Conservation (phyloP, 2,113 vertebrate genomes). For the Raphicerus campestris region DNA sequence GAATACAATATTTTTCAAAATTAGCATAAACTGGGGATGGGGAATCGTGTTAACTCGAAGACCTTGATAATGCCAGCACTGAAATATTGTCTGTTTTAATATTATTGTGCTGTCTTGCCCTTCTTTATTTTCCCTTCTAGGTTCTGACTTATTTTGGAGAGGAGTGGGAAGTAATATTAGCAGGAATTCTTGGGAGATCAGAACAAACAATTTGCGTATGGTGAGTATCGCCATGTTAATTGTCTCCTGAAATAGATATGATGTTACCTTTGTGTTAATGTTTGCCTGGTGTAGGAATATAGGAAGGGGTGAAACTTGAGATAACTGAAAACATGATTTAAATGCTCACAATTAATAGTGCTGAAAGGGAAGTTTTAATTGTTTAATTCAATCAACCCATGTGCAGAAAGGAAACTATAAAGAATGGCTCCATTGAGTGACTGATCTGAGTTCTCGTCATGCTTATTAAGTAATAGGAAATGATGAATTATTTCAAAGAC, state of each 20-base stretch:
- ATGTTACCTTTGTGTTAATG: neutral
- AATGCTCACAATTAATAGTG: neutral
- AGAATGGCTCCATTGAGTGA: neutral
- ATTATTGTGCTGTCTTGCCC: neutral
- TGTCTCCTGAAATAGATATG: neutral
- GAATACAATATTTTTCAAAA: neutral
- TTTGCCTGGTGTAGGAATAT: neutral
- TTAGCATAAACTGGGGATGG: neutral
- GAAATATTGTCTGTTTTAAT: neutral
- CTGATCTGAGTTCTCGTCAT: neutral
- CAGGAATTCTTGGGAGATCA: constrained; percentile 87
- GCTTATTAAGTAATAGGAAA: neutral
- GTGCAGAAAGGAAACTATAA: neutral
- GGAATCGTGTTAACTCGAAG: neutral
- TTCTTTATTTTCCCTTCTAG: constrained; percentile 73
- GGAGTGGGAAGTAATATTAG: constrained; percentile 78
- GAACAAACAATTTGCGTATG: constrained; percentile 75
- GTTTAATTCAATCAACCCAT: neutral
- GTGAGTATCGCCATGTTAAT: constrained; percentile 59
- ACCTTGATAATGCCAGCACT: neutral
- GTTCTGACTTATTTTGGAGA: constrained; percentile 86
- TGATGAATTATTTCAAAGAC: neutral
- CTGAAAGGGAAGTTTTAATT: neutral
- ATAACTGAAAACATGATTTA: constrained; percentile 6
- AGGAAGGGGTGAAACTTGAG: neutral